phyloP scores from a whole-genome alignment of 2,888 invertebrate genomes.

The Zhuqinia jingwanae region DNA sequence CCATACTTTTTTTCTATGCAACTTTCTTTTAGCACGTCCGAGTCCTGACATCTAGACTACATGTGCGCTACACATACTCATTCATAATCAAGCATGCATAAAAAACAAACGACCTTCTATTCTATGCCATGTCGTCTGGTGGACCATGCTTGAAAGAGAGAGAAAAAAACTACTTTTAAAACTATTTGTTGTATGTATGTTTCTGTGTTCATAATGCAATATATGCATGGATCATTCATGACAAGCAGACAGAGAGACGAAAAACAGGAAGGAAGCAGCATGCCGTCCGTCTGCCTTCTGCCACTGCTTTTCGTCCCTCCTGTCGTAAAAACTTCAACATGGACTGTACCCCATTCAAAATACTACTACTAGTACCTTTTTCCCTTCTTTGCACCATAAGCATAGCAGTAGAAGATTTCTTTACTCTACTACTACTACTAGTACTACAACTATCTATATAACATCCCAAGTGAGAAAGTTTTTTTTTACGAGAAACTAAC shows the following conservation, averaged over 20 bases:
- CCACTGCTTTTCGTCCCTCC: constrained; percentile 1
- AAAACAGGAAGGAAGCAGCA: constrained; percentile 39
- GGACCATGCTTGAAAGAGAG: too few relatives aligned
- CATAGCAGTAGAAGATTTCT: too few relatives aligned
- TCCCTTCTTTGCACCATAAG: neutral
- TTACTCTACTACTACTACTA: neutral
- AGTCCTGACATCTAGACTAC: constrained; percentile 18
- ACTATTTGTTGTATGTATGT: neutral
- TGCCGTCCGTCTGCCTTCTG: constrained; percentile 43
- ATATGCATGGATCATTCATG: constrained; percentile 57
- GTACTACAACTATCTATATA: neutral
- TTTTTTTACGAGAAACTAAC: constrained; percentile 40
- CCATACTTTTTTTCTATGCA: constrained; percentile 19
- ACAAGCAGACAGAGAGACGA: constrained; percentile 15
- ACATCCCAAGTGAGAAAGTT: constrained; percentile 57
- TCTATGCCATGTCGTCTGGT: constrained; percentile 28
- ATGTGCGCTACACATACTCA: constrained; percentile 45
- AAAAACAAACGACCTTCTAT: constrained; percentile 34
- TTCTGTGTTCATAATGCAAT: constrained; percentile 41
- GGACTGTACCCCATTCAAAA: neutral
- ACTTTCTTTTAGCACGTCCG: constrained; percentile 31
- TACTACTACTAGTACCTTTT: neutral
- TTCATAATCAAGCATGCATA: constrained; percentile 53
- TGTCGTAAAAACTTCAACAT: constrained; percentile 54
- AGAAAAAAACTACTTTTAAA: neutral